Evolutionary conservation across 2,888 invertebrate species (phyloP), one percentile per base, ranked within the genome.

Genomic region (Camptogramma bilineatum): DNA sequence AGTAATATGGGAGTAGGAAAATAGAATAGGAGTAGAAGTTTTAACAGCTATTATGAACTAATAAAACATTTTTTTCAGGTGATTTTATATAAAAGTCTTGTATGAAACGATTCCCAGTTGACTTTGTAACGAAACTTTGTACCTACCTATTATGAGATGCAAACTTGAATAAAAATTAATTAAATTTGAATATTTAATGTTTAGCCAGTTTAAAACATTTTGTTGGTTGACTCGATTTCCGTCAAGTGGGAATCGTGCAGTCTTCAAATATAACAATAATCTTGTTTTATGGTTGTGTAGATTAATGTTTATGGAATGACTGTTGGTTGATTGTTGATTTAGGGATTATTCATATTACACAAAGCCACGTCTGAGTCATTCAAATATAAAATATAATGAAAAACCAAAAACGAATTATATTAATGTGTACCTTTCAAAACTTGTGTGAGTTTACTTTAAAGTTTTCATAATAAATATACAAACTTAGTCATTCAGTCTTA

Each of bases 291-390:
- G 44, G 42, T 53, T 24, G 53, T 18, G 53, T 54, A 54, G 53
- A 46, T 54, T 4, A 44, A 54, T 54, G 54, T 54, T 54, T 28
- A 7, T 24, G 17, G 54, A 54, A 54, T 54, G 54, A 28, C 28
- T 39, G 21, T 42, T 53, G 52, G 8, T 42, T 39, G 13, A 52
- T 19, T 42, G 52, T 53, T 44, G 21, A 44, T 44, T 13, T 44
- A 17, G 17, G 17, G 17, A 44, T 44, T 2, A 17, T 39, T 39
- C 10, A 39, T 39, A 13, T 39, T 13, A 39, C 13, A 39, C 13
- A 13, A 2, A 39, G 13, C 8, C 13, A 1, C 2, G 9, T 10
- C 13, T 10, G 34, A 34, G 13, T 9, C 34, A 13, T 28, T 28
- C 28, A 4, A 8, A 28, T 28, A 28, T 7, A 5, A 8, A 28